These are phyloP conservation scores for Nicator chloris DNA, from an alignment of 2,113 vertebrate genomes.

Conservation along the genomic window DNA sequence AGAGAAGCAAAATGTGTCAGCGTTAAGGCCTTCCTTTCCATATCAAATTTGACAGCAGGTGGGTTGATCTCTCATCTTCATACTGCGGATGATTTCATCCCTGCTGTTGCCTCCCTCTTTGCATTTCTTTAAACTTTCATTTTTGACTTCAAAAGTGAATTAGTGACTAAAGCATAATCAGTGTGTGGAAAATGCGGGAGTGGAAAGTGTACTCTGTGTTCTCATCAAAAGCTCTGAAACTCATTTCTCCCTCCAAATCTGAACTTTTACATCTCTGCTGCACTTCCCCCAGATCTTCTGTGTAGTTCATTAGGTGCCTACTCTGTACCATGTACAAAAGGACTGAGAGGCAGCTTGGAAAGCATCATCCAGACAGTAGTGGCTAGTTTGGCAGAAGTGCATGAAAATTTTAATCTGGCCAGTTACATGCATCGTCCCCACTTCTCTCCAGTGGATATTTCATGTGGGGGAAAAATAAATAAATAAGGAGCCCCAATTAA, in stretches of 20 bases:
- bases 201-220: conserved; percentile 73
- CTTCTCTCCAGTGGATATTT: neutral
- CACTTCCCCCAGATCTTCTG: conserved; percentile 76
- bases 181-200: conserved; percentile 74
- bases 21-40: conserved; percentile 66
- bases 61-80: conserved; percentile 76
- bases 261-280: conserved; percentile 81
- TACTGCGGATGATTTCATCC: conserved; percentile 72
- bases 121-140: conserved; percentile 73
- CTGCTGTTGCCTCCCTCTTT: conserved; percentile 70
- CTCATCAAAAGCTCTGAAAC: conserved; percentile 76
- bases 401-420: conserved; percentile 67
- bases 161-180: conserved; percentile 76
- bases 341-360: conserved; percentile 40
- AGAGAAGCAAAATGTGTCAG: conserved; percentile 68
- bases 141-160: conserved; percentile 71
- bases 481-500: neutral
- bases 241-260: conserved; percentile 78
- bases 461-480: neutral
- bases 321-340: conserved; percentile 25
- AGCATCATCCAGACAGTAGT: conserved; percentile 46
- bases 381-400: conserved; percentile 57
- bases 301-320: conserved; percentile 65
- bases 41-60: conserved; percentile 74
- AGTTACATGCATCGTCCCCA: neutral